Conservation (phyloP, 2,113 vertebrate species). For the Alaudala cheleensis region DNA sequence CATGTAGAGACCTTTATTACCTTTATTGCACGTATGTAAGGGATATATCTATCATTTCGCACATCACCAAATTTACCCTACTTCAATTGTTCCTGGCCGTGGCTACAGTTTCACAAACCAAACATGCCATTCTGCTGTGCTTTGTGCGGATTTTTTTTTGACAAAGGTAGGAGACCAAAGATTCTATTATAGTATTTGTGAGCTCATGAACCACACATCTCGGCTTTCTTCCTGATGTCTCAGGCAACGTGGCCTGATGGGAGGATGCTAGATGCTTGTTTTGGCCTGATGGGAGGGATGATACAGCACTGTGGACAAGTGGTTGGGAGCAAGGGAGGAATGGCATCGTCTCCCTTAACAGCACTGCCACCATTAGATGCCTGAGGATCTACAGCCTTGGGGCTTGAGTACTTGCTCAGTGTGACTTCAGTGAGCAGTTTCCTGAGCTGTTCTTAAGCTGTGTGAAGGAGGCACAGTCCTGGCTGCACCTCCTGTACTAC, state of each 20-base stretch:
- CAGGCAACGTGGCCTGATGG: not conserved
- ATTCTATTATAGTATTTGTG: not conserved
- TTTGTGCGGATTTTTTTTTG: not conserved
- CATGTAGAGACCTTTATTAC: not conserved
- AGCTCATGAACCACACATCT: not conserved
- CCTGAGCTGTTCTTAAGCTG: not conserved
- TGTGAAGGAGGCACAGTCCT: not conserved
- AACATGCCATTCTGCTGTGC: rapidly evolving
- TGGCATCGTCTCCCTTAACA: rapidly evolving
- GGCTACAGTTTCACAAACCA: not conserved
- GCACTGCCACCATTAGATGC: not conserved
- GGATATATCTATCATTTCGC: not conserved
- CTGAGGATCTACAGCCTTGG: not conserved
- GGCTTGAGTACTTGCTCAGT: not conserved
- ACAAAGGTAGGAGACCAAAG: not conserved
- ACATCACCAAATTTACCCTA: not conserved
- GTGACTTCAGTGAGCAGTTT: not conserved
- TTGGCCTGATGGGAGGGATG: not conserved
- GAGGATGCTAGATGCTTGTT: not conserved
- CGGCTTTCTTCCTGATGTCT: not conserved
- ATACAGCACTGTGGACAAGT: not conserved
- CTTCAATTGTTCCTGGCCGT: rapidly evolving
- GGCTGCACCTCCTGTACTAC: rapidly evolving
- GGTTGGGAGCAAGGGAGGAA: not conserved
- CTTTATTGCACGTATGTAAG: not conserved